Conservation (phyloP, 2,888 invertebrate species). For the Torymus auratus region DNA sequence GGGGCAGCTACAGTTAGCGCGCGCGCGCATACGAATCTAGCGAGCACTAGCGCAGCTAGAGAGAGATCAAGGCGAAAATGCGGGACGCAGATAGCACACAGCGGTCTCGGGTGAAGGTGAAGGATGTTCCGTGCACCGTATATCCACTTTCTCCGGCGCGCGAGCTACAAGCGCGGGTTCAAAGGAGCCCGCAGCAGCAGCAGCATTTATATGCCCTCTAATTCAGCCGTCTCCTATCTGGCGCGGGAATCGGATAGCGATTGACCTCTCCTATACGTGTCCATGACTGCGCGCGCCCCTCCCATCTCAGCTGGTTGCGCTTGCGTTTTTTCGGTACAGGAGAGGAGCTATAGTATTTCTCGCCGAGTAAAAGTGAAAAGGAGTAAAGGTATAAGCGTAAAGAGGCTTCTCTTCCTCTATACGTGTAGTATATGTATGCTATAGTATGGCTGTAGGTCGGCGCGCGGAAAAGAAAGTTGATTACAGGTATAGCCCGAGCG, state of each 20-base stretch:
- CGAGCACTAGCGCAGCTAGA: background rate
- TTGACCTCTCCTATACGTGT: slow-evolving; percentile 22
- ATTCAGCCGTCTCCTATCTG: background rate
- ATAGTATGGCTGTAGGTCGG: background rate
- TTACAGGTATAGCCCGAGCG: background rate
- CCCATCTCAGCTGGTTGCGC: background rate
- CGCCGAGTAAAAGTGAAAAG: slow-evolving; percentile 7
- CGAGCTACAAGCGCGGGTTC: background rate
- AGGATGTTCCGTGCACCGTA: slow-evolving; percentile 21
- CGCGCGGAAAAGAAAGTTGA: slow-evolving; percentile 47
- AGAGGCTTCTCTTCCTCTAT: background rate
- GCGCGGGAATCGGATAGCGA: background rate
- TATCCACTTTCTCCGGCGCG: slow-evolving; percentile 23
- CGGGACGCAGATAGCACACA: background rate
- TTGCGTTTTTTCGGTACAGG: too few species aligned
- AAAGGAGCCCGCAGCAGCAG: slow-evolving; percentile 14
- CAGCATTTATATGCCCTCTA: background rate
- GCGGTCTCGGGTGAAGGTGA: slow-evolving; percentile 35
- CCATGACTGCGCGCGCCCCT: background rate
- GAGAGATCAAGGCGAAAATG: slow-evolving; percentile 22
- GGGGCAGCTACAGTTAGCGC: too few species aligned
- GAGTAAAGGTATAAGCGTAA: background rate
- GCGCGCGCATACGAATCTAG: background rate
- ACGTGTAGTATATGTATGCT: background rate
- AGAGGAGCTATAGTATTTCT: background rate